A percentile compares a stretch with the other conserved stretches of the same genome.
Conservation (phyloP, 2,113 vertebrate species). For the Pomatorhinus ruficollis region DNA sequence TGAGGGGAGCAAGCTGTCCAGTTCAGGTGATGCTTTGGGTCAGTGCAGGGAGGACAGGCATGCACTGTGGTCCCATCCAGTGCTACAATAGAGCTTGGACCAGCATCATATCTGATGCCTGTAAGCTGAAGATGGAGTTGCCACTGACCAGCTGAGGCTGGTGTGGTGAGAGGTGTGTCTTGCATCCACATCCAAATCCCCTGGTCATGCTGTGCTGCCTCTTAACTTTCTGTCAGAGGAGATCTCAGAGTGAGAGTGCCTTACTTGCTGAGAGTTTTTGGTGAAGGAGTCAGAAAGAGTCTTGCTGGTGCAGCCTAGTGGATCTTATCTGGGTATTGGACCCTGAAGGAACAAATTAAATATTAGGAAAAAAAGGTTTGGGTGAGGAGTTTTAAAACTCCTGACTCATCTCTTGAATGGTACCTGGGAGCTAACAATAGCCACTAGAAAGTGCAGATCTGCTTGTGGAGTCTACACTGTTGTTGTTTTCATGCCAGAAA, state of each 20-base stretch:
- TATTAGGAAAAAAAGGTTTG: not conserved
- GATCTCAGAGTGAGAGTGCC: not conserved
- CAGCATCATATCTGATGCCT: not conserved
- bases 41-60: not conserved
- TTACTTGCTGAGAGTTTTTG: not conserved
- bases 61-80: not conserved
- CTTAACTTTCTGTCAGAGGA: not conserved
- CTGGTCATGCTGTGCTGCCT: not conserved
- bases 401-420: not conserved
- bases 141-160: not conserved
- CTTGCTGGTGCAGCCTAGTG: not conserved
- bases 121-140: not conserved
- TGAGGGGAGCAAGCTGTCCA: not conserved
- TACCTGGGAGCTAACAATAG: not conserved
- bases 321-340: not conserved
- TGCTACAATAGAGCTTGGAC: not conserved
- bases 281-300: not conserved
- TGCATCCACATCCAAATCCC: not conserved
- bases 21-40: not conserved
- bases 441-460: not conserved
- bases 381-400: not conserved
- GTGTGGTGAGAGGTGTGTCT: not conserved
- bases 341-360: not conserved
- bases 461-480: not conserved
- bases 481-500: not conserved